Percentiles rank a stretch among this genome's conserved stretches.
phyloP scores from a whole-genome alignment of 2,888 invertebrate species.

The Herminia tarsipennalis region DNA sequence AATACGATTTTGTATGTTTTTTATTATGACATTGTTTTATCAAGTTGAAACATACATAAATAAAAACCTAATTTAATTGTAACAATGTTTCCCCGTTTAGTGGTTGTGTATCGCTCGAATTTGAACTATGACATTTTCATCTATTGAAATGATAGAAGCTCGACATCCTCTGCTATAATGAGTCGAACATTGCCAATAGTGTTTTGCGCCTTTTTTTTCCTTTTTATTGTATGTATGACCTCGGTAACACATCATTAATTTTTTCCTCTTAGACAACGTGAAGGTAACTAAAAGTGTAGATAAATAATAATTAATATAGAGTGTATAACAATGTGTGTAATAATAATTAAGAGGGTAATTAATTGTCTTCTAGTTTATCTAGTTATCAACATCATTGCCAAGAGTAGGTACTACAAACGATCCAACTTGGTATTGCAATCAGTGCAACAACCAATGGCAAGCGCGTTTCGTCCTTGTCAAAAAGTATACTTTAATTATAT shows the following conservation, averaged over 20 bases:
- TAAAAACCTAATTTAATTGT: neutral
- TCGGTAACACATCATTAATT: neutral
- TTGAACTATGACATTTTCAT: neutral
- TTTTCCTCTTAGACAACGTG: neutral
- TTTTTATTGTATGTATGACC: slow-evolving; percentile 4
- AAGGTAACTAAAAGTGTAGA: slow-evolving; percentile 6
- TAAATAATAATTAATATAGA: too few relatives aligned
- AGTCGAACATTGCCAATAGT: slow-evolving; percentile 46
- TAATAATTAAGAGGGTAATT: too few relatives aligned
- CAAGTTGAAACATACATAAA: neutral
- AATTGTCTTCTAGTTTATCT: too few relatives aligned
- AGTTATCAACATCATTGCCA: too few relatives aligned
- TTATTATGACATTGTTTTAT: neutral
- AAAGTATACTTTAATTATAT: too few relatives aligned
- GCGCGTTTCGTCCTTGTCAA: too few relatives aligned
- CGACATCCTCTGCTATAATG: slow-evolving; percentile 27
- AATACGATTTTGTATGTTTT: neutral
- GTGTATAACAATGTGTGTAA: too few relatives aligned
- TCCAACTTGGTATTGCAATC: too few relatives aligned
- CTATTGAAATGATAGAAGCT: neutral
- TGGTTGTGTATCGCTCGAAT: slow-evolving; percentile 1
- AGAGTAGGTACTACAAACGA: too few relatives aligned
- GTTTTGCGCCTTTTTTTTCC: slow-evolving; percentile 10
- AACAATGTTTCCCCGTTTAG: too few relatives aligned
- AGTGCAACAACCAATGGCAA: too few relatives aligned